Base-by-base conservation (phyloP, 2,888 invertebrate genomes). In the Drosophila hawaiiensis region DNA sequence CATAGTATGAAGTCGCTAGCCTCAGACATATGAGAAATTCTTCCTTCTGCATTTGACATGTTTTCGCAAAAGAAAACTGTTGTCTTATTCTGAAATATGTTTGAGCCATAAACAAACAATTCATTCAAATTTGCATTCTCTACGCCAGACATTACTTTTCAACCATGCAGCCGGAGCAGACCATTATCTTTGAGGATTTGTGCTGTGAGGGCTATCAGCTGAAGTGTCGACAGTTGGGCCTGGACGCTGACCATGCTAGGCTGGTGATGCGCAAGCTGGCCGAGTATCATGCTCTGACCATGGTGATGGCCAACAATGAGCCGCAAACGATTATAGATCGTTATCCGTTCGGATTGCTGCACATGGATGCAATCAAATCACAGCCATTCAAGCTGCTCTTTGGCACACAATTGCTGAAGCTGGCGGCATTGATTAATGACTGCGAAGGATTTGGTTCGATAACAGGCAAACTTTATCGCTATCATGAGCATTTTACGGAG, bases 231-330 rank as follows among this genome's bases (percentile, higher is more conserved):
- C 94, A 94, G 73, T 67, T 91, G 59, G 95, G 95, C 25, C 91
- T 95, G 43, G 94, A 95, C 88, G 90, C 94, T 56, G 85, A 91
- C 1, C 95, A 95, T 82, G 93, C 93, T 16, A 75, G 90, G 37
- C 67, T 94, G 60, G 94, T 94, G 1, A 86, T 95, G 63, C 91
- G 92, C 53, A 94, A 94, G 84, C 77, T 95, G 74, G 95, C 94
- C 0, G 92, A 93, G 70, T 94, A 94, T 80, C 95, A 95, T 83
- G 95, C 95, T 0, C 91, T 94, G 7, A 94, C 95, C 0, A 93
- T 95, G 68, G 92, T 94, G 29, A 89, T 95, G 78, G 93, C 92
- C 50, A 94, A 94, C 74, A 63, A 89, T 67, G 90, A 92, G 16
- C 83, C 88, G 0, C 64, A 84, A 22, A 73, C 78, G 5, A 78